These are phyloP conservation scores for Leptinotarsa haldemani DNA, from an alignment of 2,888 invertebrate species.

Conservation along the genomic window DNA sequence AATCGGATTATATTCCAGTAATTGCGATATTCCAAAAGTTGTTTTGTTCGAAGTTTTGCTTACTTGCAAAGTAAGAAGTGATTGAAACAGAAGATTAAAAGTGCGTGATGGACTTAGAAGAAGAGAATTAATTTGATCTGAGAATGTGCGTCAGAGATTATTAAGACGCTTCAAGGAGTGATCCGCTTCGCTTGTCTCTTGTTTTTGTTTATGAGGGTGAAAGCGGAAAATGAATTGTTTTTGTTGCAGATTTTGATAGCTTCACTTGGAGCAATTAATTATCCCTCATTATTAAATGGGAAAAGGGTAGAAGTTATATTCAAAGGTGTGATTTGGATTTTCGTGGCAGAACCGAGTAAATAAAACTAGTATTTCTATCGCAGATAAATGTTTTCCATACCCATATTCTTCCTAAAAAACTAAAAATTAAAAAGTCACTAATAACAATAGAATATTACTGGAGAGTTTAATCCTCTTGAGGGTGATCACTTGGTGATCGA, in stretches of 20 bases:
- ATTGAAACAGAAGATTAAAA: slow-evolving; percentile 15
- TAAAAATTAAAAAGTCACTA: too few species aligned
- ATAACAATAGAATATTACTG: too few species aligned
- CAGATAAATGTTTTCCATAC: too few species aligned
- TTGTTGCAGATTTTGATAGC: slow-evolving; percentile 3
- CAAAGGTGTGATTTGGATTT: too few species aligned
- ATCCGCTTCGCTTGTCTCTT: slow-evolving; percentile 16
- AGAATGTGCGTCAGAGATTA: slow-evolving; percentile 22
- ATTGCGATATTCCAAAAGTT: slow-evolving; percentile 14
- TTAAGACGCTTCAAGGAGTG: slow-evolving; percentile 14
- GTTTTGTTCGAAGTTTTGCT: slow-evolving; percentile 18
- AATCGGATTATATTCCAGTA: slow-evolving; percentile 17
- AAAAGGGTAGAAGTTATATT: not conserved
- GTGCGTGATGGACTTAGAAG: slow-evolving; percentile 11
- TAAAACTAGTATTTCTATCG: too few species aligned
- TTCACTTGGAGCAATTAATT: not conserved
- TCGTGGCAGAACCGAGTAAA: too few species aligned
- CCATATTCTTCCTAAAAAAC: too few species aligned
- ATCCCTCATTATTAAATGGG: not conserved
- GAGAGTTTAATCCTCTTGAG: too few species aligned
- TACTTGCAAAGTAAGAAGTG: slow-evolving; percentile 7
- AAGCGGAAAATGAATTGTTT: slow-evolving; percentile 11
- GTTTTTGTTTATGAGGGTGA: slow-evolving; percentile 16
- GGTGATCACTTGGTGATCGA: too few species aligned
- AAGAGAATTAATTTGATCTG: slow-evolving; percentile 20